These are phyloP conservation scores for Rhinogobio ventralis DNA, from an alignment of 2,797 vertebrate genomes.

Conservation along the genomic window DNA sequence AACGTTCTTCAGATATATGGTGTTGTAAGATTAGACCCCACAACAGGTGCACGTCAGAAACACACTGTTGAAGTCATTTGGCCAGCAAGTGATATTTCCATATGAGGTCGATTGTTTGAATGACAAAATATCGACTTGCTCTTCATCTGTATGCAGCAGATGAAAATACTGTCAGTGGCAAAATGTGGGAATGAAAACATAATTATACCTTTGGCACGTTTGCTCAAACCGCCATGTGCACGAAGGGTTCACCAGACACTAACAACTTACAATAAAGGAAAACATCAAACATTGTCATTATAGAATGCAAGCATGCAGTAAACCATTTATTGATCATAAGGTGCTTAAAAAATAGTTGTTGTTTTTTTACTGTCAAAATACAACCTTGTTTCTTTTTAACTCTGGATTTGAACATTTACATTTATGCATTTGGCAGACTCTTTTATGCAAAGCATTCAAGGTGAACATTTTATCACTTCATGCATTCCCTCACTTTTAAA, in stretches of 20 bases:
- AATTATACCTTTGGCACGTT: conserved; percentile 72
- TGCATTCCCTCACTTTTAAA: background rate
- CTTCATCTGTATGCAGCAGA: conserved; percentile 67
- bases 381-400: background rate
- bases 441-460: background rate
- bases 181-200: conserved; percentile 74
- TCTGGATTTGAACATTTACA: background rate
- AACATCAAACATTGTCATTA: background rate
- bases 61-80: background rate
- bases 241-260: background rate
- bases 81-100: background rate
- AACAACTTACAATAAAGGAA: background rate
- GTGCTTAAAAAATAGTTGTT: background rate
- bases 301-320: too few species aligned
- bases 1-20: background rate
- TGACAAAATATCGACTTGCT: conserved; percentile 28
- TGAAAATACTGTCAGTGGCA: conserved; percentile 70
- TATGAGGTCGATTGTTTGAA: conserved; percentile 40
- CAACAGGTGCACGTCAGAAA: background rate
- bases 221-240: conserved; percentile 57
- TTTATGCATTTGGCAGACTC: background rate
- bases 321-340: background rate
- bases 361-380: background rate
- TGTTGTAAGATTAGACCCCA: background rate
- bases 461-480: background rate